Evolutionary conservation across 2,797 vertebrate genomes (phyloP), one percentile per base, ranked within the genome.

Genomic region (Yasuhikotakia modesta): DNA sequence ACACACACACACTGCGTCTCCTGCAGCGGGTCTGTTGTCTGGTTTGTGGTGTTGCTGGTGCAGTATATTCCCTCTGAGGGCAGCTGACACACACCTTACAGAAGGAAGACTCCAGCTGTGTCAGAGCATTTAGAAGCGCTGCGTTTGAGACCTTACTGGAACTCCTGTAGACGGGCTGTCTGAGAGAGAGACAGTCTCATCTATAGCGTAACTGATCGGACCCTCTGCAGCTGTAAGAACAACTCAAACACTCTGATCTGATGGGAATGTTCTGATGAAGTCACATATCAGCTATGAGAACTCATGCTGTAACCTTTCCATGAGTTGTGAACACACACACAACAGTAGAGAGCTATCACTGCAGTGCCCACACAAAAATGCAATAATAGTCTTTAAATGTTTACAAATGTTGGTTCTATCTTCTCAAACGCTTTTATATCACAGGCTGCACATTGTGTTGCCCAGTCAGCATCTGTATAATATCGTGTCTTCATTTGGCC

Each of bases 21-120:
- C 58, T 61, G 27, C 22, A 50, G 66, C 66, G 71, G 10, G 60
- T 35, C 52, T 43, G 13, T n/a, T 58, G 73, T 81, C 79, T 72
- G 55, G 17, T 48, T 5, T 24, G 39, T 60, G 55, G 19, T 27
- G 65, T 19, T 43, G 22, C 61, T 77, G 53, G 43, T 13, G 11
- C 48, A 11, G 55, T 21, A 57, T 57, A 57, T 70, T 53, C 32
- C 6, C 4, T 32, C 27, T 14, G 11, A 52, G 11, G 39, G 45
- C 22, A 46, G 19, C 43, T 27, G 52, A 24, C 21, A 57, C 53
- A 0, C 52, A 55, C 14, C 21, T 57, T 57, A 14, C 11, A 57
- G 22, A 57, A 24, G 19, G 17, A 22, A 57, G 21, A 71, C 6
- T n/a, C 39, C 48, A 10, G 27, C 32, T 14, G 30, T 53, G 21